phyloP scores from a whole-genome alignment of 2,888 invertebrate genomes.

The Conistra vaccinii region DNA sequence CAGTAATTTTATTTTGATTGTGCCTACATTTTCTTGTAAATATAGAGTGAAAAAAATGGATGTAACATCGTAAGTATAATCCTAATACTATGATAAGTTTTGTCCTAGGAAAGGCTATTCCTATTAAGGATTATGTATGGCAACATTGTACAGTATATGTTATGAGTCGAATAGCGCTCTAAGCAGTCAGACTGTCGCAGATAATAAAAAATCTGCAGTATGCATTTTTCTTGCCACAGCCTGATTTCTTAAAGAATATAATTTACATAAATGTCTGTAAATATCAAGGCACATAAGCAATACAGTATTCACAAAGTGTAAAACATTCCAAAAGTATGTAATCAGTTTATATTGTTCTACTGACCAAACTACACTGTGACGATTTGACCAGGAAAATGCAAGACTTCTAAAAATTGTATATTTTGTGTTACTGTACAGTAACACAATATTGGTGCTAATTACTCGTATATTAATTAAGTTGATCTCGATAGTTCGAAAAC shows the following conservation, averaged over 20 bases:
- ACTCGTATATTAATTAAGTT: conserved; percentile 64
- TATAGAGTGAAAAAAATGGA: conserved; percentile 22
- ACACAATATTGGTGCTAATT: conserved; percentile 68
- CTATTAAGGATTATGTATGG: neutral
- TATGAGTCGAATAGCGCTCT: conserved; percentile 13
- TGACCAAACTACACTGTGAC: conserved; percentile 41
- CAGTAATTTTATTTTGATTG: conserved; percentile 5
- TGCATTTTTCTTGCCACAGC: neutral
- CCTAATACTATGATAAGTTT: neutral
- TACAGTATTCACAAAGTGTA: conserved; percentile 37
- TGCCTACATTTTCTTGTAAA: conserved; percentile 57
- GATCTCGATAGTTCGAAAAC: conserved; percentile 72
- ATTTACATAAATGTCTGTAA: conserved; percentile 20
- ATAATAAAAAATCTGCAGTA: too few relatives aligned
- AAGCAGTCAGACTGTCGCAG: neutral
- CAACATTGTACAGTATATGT: conserved; percentile 11
- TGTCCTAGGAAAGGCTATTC: conserved; percentile 5
- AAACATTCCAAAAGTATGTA: conserved; percentile 45
- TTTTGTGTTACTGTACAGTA: conserved; percentile 22
- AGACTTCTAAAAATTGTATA: conserved; percentile 21
- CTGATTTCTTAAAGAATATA: neutral
- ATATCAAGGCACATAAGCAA: conserved; percentile 24
- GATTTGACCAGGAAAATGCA: conserved; percentile 18
- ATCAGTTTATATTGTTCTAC: conserved; percentile 29
- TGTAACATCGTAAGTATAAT: neutral